phyloP scores from a whole-genome alignment of 92 coral and sea anemone species.

The Hydrozoanthus gracilis region DNA sequence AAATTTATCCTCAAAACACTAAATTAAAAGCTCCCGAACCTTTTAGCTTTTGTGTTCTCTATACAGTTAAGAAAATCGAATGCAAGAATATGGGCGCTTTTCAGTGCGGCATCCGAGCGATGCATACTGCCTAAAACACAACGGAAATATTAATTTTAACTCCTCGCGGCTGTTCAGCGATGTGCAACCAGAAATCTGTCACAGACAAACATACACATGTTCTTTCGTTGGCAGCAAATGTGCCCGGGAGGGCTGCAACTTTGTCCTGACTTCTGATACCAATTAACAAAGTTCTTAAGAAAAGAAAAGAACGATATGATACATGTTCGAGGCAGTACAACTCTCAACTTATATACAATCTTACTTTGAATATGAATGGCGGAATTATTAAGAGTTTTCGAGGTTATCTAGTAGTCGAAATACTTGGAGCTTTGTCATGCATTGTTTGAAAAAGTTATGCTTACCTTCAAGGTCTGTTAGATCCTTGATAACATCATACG shows the following conservation, averaged over 20 bases:
- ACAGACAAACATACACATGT: constrained; percentile 16
- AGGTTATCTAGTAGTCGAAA: not conserved
- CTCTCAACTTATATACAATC: not conserved
- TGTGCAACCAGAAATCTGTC: not conserved
- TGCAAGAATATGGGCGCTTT: not conserved
- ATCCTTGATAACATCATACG: constrained; percentile 96
- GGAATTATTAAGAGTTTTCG: not conserved
- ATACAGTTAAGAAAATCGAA: too few relatives aligned
- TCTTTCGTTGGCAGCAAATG: not conserved
- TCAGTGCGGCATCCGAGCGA: not conserved
- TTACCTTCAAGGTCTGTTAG: constrained; percentile 80
- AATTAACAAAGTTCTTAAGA: not conserved
- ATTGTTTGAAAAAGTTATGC: constrained; percentile 15
- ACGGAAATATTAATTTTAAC: not conserved
- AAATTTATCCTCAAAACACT: constrained; percentile 20
- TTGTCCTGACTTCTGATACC: constrained; percentile 9
- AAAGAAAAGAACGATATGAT: constrained; percentile 2
- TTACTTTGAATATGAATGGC: not conserved
- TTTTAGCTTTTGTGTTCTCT: not conserved
- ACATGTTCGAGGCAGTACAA: not conserved
- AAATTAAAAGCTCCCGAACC: constrained; percentile 5
- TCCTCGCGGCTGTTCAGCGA: constrained; percentile 6
- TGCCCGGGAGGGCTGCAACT: constrained; percentile 35
- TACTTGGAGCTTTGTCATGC: not conserved
- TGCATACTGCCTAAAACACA: not conserved